Percentiles rank a stretch among this genome's conserved stretches.
Conservation (phyloP, 2,797 vertebrate genomes). For the Mormyrus proboscirostris region DNA sequence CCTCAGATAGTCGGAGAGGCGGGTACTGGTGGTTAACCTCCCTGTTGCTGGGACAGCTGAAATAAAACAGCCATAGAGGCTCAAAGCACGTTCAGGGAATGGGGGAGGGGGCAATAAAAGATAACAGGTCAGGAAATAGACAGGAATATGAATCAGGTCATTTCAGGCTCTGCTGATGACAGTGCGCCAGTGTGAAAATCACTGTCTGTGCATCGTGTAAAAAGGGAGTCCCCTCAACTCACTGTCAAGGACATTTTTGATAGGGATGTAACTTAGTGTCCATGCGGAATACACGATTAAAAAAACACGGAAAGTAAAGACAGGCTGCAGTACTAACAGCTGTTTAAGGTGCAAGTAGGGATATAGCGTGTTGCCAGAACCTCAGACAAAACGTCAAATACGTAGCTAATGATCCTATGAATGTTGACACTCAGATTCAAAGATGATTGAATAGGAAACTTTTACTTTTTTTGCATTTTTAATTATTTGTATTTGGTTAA, state of each 20-base stretch:
- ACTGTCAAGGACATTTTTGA: neutral
- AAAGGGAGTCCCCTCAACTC: neutral
- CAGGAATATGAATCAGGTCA: neutral
- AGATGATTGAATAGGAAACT: neutral
- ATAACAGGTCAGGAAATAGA: neutral
- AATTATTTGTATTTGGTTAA: neutral
- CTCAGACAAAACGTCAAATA: neutral
- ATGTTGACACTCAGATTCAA: neutral
- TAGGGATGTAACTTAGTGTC: neutral
- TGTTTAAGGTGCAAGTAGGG: neutral
- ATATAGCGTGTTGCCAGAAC: neutral
- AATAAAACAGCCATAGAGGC: conserved; percentile 5
- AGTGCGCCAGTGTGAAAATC: neutral
- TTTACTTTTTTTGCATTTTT: neutral
- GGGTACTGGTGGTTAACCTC: conserved; percentile 1
- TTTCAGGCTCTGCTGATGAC: neutral
- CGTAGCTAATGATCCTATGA: neutral
- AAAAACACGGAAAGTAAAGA: neutral
- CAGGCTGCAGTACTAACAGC: neutral
- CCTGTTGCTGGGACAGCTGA: neutral
- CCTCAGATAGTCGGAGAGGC: neutral
- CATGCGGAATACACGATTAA: neutral
- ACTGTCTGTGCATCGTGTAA: neutral
- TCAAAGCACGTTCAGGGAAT: neutral
- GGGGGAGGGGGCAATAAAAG: neutral